These are phyloP conservation scores for Prunella strophiata DNA, from an alignment of 2,797 vertebrate genomes.

Conservation along the genomic window DNA sequence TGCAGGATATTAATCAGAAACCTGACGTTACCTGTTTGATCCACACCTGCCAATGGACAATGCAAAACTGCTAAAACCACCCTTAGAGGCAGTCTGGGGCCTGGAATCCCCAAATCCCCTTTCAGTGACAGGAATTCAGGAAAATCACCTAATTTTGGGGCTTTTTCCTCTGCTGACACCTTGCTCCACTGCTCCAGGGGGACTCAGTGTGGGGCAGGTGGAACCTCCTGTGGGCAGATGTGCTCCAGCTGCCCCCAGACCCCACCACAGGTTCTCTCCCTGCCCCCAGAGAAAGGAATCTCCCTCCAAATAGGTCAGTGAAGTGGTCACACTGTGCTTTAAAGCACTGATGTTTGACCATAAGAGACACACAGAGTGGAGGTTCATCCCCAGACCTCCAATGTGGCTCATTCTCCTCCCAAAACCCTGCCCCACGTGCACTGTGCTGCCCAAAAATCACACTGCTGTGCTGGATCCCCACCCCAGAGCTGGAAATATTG, in stretches of 20 bases:
- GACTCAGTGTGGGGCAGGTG: accelerated
- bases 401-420: accelerated
- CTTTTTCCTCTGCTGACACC: not conserved
- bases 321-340: accelerated
- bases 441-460: not conserved
- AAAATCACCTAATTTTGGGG: not conserved
- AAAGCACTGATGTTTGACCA: accelerated
- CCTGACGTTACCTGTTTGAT: not conserved
- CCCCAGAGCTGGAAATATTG: not conserved
- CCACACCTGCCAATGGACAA: not conserved
- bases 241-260: not conserved
- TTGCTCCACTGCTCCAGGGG: not conserved
- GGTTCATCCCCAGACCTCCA: not conserved
- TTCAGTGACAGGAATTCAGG: not conserved
- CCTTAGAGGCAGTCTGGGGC: not conserved
- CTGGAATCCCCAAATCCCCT: not conserved
- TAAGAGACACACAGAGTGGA: not conserved
- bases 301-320: accelerated
- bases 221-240: not conserved
- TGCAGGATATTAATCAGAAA: not conserved
- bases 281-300: not conserved
- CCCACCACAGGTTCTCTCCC: not conserved
- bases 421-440: accelerated
- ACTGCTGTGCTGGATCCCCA: not conserved
- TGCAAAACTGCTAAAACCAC: accelerated